Evolutionary conservation across 1,140 invertebrate species (phyloP), one percentile per base, ranked within the genome.

Genomic region (Heliconius eleuchia): DNA sequence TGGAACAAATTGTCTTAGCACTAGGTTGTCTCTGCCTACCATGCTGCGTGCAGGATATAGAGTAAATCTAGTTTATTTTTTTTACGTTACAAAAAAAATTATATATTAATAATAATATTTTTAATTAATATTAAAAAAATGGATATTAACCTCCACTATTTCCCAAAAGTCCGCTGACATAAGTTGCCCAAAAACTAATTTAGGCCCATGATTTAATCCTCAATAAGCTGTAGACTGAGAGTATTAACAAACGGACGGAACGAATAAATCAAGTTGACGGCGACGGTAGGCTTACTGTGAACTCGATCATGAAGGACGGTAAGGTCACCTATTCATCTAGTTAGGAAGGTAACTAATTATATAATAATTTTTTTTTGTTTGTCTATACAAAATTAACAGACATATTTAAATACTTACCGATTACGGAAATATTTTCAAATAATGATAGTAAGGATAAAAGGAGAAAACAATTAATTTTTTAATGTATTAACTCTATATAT

Each of bases 171-270:
- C 60, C 27, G 3, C 23, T 30, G 27, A 66, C 57, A 60, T 34
- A 78, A 74, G 71, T 74, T 73, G 73, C 66, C 39, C 73, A 79
- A 79, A 79, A 79, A 75, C 74, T 66, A 79, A 79, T 79, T 79
- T 52, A 52, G 78, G 19, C 8, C 34, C 42, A 16, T 13, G 50
- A 66, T 79, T 52, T 79, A 76, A 79, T 80, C 75, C 66, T 70
- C 74, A 70, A 77, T 80, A 80, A 77, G 71, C 72, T 74, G 46
- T 71, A 66, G 75, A 75, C 75, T 77, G 37, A 71, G 73, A 50
- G 75, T 71, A 77, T 70, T 77, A 77, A 73, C 75, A 60, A 77
- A 57, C 70, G 77, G 75, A 76, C 74, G 74, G 71, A 70, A 75
- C 73, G 71, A 74, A 39, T 77, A 77, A 77, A 80, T 80, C 74